Evolutionary conservation across 1,140 invertebrate species (phyloP), one percentile per base, ranked within the genome.

Genomic region (Ephestia elutella): DNA sequence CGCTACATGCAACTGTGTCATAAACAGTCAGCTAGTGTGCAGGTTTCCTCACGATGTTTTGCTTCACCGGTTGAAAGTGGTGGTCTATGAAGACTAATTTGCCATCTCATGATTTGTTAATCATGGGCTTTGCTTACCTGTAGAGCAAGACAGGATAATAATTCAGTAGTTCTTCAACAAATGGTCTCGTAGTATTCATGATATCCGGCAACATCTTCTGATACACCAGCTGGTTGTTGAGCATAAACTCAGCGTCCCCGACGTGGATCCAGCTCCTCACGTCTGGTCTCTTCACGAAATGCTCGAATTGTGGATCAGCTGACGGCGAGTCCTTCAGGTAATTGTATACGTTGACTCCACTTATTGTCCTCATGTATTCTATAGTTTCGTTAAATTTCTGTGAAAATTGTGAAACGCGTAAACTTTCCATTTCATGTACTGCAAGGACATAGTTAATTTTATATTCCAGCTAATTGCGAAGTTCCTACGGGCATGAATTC

Each of bases 121-220:
- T 25, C 2, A 25, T 3, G 2, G n/a, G n/a, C 2, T 25, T 25
- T 25, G 7, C 21, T 64, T 54, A 73, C 76, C 68, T 75, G 25
- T 79, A 79, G 32, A 54, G 21, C 68, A 80, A 60, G 15, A 94
- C 91, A 71, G 89, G 90, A 69, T 95, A 95, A 57, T 91, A 67
- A 32, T 81, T 71, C 28, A 85, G 49, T 1, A 96, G 71, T 59
- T 92, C 90, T 49, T 91, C 87, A n/a, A 96, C 75, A 86, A 91
- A 92, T 0, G 90, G 90, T 62, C 93, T 92, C 10, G 93, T 90
- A 0, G 93, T 94, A 65, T 93, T 90, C 91, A 95, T 93, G 1
- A 96, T 87, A 83, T 97, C 95, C 5, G 84, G 80, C 25, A 91
- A 83, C 19, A 96, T 77, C 68, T 92, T 88, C 18, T 83, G 66